Percentiles rank a stretch among this genome's conserved stretches.
Evolutionary conservation across 2,797 vertebrate species (phyloP).

Genomic region (Semaprochilodus insignis): DNA sequence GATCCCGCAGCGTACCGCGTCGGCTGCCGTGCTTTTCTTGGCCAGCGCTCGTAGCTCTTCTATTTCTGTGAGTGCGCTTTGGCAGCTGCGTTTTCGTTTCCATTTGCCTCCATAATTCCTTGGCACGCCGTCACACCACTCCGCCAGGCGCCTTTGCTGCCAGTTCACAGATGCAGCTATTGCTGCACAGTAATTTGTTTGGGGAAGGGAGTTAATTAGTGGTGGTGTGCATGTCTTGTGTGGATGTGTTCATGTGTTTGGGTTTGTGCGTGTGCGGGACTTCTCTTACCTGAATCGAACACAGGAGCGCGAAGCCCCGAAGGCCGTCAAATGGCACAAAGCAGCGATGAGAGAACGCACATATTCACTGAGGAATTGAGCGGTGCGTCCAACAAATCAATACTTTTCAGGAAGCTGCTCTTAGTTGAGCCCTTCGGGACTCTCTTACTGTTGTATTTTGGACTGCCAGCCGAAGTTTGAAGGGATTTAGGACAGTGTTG

Average conservation of each 20-base stretch:
- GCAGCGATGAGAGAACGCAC: not conserved
- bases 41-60: not conserved
- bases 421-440: not conserved
- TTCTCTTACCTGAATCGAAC: not conserved
- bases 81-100: constrained; percentile 44
- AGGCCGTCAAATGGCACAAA: not conserved
- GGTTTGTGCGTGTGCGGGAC: constrained; percentile 18
- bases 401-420: not conserved
- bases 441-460: not conserved
- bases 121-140: constrained; percentile 60
- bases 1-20: not conserved
- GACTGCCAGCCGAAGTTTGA: constrained; percentile 19
- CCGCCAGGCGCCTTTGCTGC: constrained; percentile 56
- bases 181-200: constrained; percentile 69
- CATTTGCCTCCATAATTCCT: constrained; percentile 59
- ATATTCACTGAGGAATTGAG: not conserved
- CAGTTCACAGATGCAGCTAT: constrained; percentile 71
- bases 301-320: not conserved
- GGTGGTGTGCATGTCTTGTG: constrained; percentile 38
- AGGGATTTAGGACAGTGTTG: constrained; percentile 1
- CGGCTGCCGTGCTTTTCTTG: not conserved
- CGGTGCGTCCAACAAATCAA: not conserved
- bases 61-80: constrained; percentile 46
- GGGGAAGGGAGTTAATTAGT: constrained; percentile 74
- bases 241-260: constrained; percentile 19